A percentile compares a stretch with the other conserved stretches of the same genome.
Evolutionary conservation across 2,888 invertebrate genomes (phyloP).

Genomic region (Drosophila nr. perissopoda): DNA sequence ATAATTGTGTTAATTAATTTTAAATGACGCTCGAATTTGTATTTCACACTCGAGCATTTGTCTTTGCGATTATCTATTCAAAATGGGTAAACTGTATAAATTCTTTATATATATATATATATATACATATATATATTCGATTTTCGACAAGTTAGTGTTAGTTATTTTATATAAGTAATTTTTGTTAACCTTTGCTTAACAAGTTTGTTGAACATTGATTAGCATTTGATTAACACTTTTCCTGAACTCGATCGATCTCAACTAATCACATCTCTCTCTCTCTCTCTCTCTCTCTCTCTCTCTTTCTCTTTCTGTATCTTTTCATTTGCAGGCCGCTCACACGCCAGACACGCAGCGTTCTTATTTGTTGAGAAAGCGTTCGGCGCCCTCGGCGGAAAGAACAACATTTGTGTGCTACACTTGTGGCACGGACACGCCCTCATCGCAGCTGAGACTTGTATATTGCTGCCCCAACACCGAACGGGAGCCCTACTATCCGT

Average conservation of each 20-base stretch:
- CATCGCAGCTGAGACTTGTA: constrained; percentile 91
- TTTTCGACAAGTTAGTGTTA: not conserved
- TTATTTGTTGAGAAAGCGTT: constrained; percentile 92
- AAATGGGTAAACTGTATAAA: not conserved
- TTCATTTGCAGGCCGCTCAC: constrained; percentile 87
- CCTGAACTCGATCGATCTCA: constrained; percentile 11
- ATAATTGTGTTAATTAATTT: constrained; percentile 44
- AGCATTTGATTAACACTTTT: constrained; percentile 29
- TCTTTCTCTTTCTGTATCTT: not conserved
- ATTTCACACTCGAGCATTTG: constrained; percentile 47
- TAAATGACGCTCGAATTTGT: constrained; percentile 54
- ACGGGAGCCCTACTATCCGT: constrained; percentile 95
- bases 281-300: not conserved
- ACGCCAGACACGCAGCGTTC: constrained; percentile 91
- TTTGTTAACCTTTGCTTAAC: constrained; percentile 9
- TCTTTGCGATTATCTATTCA: not conserved
- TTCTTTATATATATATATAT: not conserved
- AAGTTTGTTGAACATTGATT: constrained; percentile 23
- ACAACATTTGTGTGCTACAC: constrained; percentile 95
- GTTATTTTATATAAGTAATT: not conserved
- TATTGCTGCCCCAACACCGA: constrained; percentile 94
- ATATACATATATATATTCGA: not conserved
- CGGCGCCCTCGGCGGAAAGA: constrained; percentile 87
- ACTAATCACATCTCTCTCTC: constrained; percentile 15
- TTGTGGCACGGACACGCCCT: constrained; percentile 92